These are phyloP conservation scores for Manis crassicaudata DNA, from an alignment of 2,797 vertebrate species.

Conservation along the genomic window DNA sequence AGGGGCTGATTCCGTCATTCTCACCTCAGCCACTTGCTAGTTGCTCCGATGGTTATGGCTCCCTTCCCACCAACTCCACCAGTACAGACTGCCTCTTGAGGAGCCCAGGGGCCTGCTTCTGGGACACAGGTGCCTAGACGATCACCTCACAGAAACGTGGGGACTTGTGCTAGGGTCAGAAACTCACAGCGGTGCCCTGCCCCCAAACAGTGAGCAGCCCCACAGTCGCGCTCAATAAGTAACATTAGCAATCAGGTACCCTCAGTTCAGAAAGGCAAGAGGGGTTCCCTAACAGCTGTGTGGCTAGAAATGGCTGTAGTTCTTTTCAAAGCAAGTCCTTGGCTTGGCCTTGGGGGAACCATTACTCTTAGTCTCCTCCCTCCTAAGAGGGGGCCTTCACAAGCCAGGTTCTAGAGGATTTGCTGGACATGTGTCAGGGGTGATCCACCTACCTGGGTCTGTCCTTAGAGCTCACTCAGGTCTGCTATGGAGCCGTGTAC, in stretches of 20 bases:
- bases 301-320: neutral
- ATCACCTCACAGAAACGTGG: too few relatives aligned
- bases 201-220: neutral
- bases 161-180: neutral
- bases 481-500: neutral
- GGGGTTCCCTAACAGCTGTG: neutral
- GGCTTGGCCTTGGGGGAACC: neutral
- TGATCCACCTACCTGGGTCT: neutral
- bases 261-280: neutral
- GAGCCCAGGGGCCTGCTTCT: neutral
- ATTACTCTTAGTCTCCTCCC: neutral
- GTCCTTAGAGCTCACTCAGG: neutral
- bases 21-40: neutral
- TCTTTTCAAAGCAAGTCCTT: neutral
- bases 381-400: rapidly evolving
- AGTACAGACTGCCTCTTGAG: neutral
- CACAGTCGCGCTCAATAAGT: rapidly evolving
- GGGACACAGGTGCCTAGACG: neutral
- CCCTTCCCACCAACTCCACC: neutral
- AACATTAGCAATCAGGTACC: rapidly evolving
- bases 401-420: neutral
- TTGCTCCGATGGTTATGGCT: neutral
- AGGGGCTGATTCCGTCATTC: neutral
- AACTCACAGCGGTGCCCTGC: neutral
- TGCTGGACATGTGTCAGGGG: rapidly evolving